phyloP scores from a whole-genome alignment of 1,140 invertebrate species.

The Anastrepha obliqua region DNA sequence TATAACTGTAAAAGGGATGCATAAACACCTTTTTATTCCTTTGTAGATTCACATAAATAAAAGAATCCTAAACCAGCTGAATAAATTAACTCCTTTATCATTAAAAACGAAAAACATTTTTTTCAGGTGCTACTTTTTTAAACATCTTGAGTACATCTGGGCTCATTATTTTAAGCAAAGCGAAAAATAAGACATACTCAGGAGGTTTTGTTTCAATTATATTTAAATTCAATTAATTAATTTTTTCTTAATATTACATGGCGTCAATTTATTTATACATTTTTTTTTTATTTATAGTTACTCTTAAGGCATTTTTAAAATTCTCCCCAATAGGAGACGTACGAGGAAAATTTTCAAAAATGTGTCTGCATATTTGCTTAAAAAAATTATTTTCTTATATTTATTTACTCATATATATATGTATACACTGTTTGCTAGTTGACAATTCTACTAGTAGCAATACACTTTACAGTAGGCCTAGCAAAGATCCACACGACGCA shows the following conservation, averaged over 20 bases:
- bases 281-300: neutral
- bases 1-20: too few relatives aligned
- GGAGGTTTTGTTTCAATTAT: neutral
- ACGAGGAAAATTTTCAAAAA: slow-evolving; percentile 53
- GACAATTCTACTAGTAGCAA: neutral
- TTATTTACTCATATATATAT: neutral
- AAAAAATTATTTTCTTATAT: neutral
- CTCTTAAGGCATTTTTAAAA: slow-evolving; percentile 49
- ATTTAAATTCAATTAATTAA: too few relatives aligned
- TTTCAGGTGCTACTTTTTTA: neutral
- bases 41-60: too few relatives aligned
- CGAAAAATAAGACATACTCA: slow-evolving; percentile 40
- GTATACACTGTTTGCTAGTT: neutral
- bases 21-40: too few relatives aligned
- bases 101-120: too few relatives aligned
- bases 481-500: too few relatives aligned
- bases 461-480: too few relatives aligned
- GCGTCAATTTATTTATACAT: neutral
- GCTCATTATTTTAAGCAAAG: slow-evolving; percentile 1
- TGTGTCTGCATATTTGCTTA: neutral
- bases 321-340: slow-evolving; percentile 35
- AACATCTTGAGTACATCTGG: slow-evolving; percentile 49
- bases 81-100: too few relatives aligned
- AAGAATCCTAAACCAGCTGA: too few relatives aligned
- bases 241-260: too few relatives aligned